phyloP scores from a whole-genome alignment of 2,888 invertebrate genomes.

The Alcis repandata region DNA sequence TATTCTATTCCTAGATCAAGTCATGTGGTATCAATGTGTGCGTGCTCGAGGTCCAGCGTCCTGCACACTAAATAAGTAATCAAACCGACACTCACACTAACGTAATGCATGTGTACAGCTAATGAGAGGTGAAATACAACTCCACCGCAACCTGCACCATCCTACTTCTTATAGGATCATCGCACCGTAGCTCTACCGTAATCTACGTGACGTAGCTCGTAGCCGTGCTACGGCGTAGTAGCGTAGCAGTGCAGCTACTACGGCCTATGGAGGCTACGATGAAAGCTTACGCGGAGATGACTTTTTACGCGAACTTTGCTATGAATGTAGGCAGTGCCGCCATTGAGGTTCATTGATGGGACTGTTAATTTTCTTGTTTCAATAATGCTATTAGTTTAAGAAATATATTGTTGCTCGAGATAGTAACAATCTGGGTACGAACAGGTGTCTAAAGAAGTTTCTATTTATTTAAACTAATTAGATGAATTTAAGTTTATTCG shows the following conservation, averaged over 20 bases:
- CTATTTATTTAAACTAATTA: background rate
- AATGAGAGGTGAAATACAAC: background rate
- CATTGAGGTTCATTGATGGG: background rate
- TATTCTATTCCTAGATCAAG: background rate
- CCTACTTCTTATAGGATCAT: background rate
- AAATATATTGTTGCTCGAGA: no score
- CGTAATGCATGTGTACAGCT: background rate
- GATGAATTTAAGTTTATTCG: background rate
- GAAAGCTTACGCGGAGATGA: constrained; percentile 1
- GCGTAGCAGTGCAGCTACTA: constrained; percentile 50
- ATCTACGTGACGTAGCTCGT: constrained; percentile 69
- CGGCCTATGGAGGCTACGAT: constrained; percentile 16
- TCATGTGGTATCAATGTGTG: background rate
- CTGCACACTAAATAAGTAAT: background rate
- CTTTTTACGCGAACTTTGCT: constrained; percentile 13
- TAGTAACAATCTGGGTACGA: no score
- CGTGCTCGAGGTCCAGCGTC: background rate
- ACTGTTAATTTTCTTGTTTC: background rate
- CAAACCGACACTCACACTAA: background rate
- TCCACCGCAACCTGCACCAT: background rate
- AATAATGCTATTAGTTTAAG: no score
- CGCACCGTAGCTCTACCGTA: constrained; percentile 47
- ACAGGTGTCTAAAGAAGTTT: background rate
- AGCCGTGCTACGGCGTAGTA: constrained; percentile 66
- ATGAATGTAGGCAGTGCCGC: background rate